Evolutionary conservation across 2,113 vertebrate species (phyloP).

Genomic region (Sander vitreus): DNA sequence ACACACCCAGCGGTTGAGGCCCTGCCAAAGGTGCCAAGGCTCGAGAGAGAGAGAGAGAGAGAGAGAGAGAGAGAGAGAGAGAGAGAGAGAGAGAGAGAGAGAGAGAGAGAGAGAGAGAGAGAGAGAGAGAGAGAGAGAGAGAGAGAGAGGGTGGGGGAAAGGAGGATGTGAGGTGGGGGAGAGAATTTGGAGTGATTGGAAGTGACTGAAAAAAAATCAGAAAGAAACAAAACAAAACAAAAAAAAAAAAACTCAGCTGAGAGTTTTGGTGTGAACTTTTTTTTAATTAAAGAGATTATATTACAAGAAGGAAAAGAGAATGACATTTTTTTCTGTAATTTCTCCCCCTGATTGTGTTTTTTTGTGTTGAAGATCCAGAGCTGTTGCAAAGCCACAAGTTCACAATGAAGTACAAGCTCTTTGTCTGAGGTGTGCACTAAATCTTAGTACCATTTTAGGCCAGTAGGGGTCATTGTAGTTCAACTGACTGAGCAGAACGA

Average conservation of each 20-base stretch:
- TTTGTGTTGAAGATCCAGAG: constrained; percentile 18
- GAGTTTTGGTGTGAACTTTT: neutral
- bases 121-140: constrained; percentile 46
- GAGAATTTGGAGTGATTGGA: constrained; percentile 12
- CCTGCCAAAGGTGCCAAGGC: constrained; percentile 74
- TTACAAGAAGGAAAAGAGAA: neutral
- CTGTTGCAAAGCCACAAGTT: constrained; percentile 43
- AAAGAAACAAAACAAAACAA: neutral
- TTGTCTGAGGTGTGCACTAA: constrained; percentile 46
- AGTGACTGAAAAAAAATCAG: constrained; percentile 10
- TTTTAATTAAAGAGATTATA: neutral
- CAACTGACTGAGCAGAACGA: constrained; percentile 75
- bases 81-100: constrained; percentile 33
- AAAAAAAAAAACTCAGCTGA: neutral
- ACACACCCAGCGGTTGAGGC: constrained; percentile 63
- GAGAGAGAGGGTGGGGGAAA: neutral
- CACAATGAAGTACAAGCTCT: constrained; percentile 42
- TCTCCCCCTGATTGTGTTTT: neutral
- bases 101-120: constrained; percentile 54
- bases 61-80: constrained; percentile 4
- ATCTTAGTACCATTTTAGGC: constrained; percentile 59
- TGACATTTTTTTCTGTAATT: neutral
- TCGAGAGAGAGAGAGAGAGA: constrained; percentile 58
- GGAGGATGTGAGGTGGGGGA: neutral
- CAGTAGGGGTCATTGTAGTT: constrained; percentile 92